Evolutionary conservation across 2,888 invertebrate species (phyloP).

Genomic region (Chesias legatella): DNA sequence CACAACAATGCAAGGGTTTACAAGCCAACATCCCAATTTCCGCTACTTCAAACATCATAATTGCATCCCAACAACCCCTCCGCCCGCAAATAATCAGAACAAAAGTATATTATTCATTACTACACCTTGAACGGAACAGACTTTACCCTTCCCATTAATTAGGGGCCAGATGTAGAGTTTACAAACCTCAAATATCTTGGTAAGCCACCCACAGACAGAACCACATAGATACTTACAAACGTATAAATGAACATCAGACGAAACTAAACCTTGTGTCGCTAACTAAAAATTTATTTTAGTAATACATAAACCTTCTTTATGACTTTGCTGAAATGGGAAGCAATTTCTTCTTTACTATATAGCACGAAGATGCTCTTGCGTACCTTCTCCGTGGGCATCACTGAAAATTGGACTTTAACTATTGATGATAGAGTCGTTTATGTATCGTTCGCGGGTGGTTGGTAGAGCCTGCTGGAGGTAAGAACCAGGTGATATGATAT

Average conservation of each 20-base stretch:
- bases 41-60: constrained; percentile 30
- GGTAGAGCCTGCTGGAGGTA: constrained; percentile 35
- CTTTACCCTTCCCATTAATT: constrained; percentile 74
- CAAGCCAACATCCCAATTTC: constrained; percentile 24
- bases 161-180: constrained; percentile 74
- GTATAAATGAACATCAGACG: constrained; percentile 10
- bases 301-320: constrained; percentile 38
- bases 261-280: constrained; percentile 37
- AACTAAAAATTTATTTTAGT: constrained; percentile 19
- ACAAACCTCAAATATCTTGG: constrained; percentile 77
- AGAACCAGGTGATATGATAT: constrained; percentile 72
- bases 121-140: constrained; percentile 61
- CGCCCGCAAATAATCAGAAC: constrained; percentile 55
- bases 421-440: accelerated
- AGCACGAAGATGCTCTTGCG: constrained; percentile 53
- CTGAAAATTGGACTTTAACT: constrained; percentile 29
- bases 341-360: constrained; percentile 71
- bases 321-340: constrained; percentile 61
- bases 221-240: constrained; percentile 39
- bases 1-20: constrained; percentile 21
- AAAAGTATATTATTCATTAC: constrained; percentile 78
- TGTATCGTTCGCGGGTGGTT: neutral
- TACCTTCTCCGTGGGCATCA: constrained; percentile 8
- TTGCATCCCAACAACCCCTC: constrained; percentile 38
- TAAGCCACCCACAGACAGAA: constrained; percentile 68